These are phyloP conservation scores for Bradysia coprophila DNA, from an alignment of 1,140 invertebrate genomes.

Conservation along the genomic window DNA sequence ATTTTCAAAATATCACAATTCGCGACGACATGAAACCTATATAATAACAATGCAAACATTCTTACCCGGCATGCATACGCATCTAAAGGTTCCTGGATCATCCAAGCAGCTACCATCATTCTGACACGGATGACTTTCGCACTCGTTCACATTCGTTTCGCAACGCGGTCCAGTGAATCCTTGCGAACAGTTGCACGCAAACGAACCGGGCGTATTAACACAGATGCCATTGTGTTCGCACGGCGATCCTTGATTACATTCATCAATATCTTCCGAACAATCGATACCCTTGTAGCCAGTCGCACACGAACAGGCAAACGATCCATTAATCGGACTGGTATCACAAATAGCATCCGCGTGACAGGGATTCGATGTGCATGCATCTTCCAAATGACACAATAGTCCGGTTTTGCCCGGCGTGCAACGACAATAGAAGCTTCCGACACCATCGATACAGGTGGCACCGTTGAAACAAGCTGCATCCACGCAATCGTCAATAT, in stretches of 20 bases:
- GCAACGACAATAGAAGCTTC: conserved; percentile 88
- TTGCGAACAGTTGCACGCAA: conserved; percentile 78
- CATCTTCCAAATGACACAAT: conserved; percentile 89
- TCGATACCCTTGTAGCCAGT: conserved; percentile 77
- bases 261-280: conserved; percentile 87
- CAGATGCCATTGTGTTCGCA: conserved; percentile 86
- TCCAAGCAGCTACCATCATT: conserved; percentile 88
- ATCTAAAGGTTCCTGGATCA: conserved; percentile 84
- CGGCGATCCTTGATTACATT: conserved; percentile 84
- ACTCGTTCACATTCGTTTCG: conserved; percentile 87
- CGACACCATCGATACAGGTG: conserved; percentile 88
- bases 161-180: conserved; percentile 83
- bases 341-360: conserved; percentile 86
- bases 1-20: too few species aligned
- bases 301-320: conserved; percentile 84
- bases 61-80: conserved; percentile 94
- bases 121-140: conserved; percentile 83
- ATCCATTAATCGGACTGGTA: conserved; percentile 87
- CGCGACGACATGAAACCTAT: too few species aligned
- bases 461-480: conserved; percentile 92
- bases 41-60: too few species aligned
- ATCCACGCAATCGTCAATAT: conserved; percentile 84
- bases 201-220: conserved; percentile 87
- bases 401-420: conserved; percentile 86
- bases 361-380: conserved; percentile 92